Percentiles rank a stretch among this genome's conserved stretches.
These are phyloP conservation scores for Brachyptera risi DNA, from an alignment of 2,888 invertebrate species.

Conservation along the genomic window DNA sequence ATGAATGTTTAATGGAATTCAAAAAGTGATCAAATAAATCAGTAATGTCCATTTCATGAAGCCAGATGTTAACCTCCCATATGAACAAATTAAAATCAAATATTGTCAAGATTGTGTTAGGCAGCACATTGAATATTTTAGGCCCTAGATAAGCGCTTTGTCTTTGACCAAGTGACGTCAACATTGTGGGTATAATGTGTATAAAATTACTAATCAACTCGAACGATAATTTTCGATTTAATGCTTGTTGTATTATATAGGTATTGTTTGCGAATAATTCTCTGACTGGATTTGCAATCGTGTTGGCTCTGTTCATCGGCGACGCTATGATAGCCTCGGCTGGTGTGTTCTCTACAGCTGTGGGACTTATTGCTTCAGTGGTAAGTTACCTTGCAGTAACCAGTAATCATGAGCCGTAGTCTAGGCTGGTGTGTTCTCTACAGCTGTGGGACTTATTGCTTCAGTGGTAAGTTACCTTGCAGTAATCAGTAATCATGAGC, in stretches of 20 bases:
- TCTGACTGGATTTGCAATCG: constrained; percentile 44
- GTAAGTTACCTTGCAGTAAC: constrained; percentile 4
- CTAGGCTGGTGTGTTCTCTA: constrained; percentile 39
- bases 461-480: constrained; percentile 35
- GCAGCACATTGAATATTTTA: too few species aligned
- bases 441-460: constrained; percentile 40
- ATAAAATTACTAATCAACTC: neutral
- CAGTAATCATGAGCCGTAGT: constrained; percentile 25
- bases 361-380: constrained; percentile 41
- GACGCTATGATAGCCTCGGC: constrained; percentile 39
- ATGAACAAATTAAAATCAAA: too few species aligned
- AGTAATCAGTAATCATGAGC: neutral
- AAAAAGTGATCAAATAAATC: too few species aligned
- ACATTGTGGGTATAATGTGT: too few species aligned
- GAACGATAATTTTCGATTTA: neutral
- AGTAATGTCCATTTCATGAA: too few species aligned
- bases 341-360: constrained; percentile 39
- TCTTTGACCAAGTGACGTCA: too few species aligned
- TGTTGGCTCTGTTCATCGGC: constrained; percentile 41
- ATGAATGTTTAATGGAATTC: too few species aligned
- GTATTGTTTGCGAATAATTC: constrained; percentile 47
- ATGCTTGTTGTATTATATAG: constrained; percentile 36
- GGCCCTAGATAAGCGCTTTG: too few species aligned
- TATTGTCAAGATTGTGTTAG: too few species aligned
- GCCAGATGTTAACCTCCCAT: too few species aligned